These are phyloP conservation scores for Tragelaphus eurycerus DNA, from an alignment of 2,797 vertebrate species.

Conservation along the genomic window DNA sequence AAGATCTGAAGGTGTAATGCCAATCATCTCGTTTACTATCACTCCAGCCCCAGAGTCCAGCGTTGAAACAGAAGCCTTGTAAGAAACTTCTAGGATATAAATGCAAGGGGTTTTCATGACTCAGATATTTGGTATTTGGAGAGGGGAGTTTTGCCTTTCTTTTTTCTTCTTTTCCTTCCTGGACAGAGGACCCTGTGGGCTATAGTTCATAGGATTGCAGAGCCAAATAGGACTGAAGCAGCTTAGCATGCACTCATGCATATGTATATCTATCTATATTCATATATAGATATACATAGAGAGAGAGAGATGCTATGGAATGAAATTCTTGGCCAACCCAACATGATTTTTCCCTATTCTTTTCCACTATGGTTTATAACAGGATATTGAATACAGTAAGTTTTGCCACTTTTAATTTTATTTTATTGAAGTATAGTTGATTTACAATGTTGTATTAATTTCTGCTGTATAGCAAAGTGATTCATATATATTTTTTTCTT, in stretches of 20 bases:
- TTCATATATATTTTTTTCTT: neutral
- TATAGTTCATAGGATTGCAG: neutral
- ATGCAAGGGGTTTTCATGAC: neutral
- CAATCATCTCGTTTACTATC: constrained; percentile 23
- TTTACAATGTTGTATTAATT: neutral
- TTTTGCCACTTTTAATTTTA: neutral
- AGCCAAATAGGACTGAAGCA: neutral
- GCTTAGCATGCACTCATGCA: neutral
- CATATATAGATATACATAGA: neutral
- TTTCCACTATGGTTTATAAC: neutral
- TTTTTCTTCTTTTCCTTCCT: neutral
- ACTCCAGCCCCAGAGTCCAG: neutral
- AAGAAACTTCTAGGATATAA: neutral
- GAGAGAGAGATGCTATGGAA: neutral
- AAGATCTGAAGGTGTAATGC: neutral
- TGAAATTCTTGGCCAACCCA: neutral
- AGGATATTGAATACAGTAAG: neutral
- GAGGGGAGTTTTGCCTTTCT: neutral
- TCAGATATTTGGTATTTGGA: neutral
- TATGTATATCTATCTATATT: neutral
- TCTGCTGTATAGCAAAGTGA: neutral
- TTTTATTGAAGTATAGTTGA: neutral
- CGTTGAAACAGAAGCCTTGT: neutral
- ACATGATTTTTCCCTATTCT: neutral
- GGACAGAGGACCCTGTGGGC: neutral